phyloP scores from a whole-genome alignment of 2,888 invertebrate genomes.

The Parnassius apollo region DNA sequence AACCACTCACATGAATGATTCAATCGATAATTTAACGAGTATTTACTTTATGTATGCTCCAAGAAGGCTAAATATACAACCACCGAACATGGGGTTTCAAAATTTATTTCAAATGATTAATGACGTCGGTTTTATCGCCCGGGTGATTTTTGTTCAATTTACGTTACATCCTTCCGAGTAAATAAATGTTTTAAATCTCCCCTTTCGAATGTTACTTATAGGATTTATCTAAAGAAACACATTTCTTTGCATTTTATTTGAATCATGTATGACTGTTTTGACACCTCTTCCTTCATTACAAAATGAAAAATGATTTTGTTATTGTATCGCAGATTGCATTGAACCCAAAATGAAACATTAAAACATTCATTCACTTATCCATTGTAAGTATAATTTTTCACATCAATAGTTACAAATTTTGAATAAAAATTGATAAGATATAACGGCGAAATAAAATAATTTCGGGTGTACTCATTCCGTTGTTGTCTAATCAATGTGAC shows the following conservation, averaged over 20 bases:
- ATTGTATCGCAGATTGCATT: no score
- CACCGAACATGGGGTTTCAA: constrained; percentile 39
- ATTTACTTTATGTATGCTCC: no score
- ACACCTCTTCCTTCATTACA: constrained; percentile 23
- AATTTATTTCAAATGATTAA: constrained; percentile 68
- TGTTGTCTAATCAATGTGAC: constrained; percentile 5
- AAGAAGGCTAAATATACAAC: background rate
- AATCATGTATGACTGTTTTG: constrained; percentile 49
- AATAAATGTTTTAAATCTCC: constrained; percentile 57
- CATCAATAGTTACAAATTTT: no score
- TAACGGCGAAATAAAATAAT: no score
- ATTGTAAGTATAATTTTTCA: no score
- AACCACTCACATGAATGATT: no score
- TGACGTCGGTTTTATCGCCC: constrained; percentile 54
- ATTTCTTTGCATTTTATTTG: constrained; percentile 46
- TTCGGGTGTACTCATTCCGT: no score
- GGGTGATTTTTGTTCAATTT: constrained; percentile 68
- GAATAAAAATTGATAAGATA: no score
- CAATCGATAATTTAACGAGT: no score
- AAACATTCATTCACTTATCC: no score
- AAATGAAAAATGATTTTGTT: constrained; percentile 15
- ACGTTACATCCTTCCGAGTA: constrained; percentile 57
- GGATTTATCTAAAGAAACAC: constrained; percentile 39
- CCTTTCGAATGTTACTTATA: constrained; percentile 55
- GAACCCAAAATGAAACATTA: no score